Conservation (phyloP, 2,113 vertebrate species). For the Lepidothrix coronata region DNA sequence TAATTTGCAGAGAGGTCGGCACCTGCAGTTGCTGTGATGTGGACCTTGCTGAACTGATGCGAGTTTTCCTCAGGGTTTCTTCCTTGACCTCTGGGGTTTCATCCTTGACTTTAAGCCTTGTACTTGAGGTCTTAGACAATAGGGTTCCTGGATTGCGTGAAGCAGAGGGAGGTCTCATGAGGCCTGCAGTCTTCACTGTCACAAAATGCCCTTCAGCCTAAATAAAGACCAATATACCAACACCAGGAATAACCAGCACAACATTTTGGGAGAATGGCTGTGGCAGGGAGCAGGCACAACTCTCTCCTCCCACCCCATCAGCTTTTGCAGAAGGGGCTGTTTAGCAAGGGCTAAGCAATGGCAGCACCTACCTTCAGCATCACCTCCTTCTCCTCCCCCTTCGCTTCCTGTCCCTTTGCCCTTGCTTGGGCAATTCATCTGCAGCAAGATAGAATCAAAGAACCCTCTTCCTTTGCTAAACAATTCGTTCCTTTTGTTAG, state of each 20-base stretch:
- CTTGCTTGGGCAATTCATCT: conserved; percentile 63
- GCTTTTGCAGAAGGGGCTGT: background rate
- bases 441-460: conserved; percentile 63
- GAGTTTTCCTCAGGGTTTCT: background rate
- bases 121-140: background rate
- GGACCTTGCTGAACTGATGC: rapidly evolving
- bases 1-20: background rate
- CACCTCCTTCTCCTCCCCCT: conserved; percentile 39
- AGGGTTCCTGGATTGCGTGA: background rate
- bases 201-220: background rate
- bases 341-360: background rate
- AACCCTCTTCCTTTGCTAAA: conserved; percentile 62
- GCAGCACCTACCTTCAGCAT: conserved; percentile 42
- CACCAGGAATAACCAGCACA: background rate
- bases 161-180: background rate
- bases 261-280: background rate
- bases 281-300: background rate
- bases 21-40: background rate
- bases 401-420: conserved; percentile 59
- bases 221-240: background rate
- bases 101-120: background rate
- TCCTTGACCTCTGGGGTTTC: background rate
- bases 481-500: conserved; percentile 54
- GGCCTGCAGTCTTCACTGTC: background rate
- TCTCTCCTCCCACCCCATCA: background rate